phyloP scores from a whole-genome alignment of 1,140 invertebrate genomes.

The Teleogryllus occipitalis region DNA sequence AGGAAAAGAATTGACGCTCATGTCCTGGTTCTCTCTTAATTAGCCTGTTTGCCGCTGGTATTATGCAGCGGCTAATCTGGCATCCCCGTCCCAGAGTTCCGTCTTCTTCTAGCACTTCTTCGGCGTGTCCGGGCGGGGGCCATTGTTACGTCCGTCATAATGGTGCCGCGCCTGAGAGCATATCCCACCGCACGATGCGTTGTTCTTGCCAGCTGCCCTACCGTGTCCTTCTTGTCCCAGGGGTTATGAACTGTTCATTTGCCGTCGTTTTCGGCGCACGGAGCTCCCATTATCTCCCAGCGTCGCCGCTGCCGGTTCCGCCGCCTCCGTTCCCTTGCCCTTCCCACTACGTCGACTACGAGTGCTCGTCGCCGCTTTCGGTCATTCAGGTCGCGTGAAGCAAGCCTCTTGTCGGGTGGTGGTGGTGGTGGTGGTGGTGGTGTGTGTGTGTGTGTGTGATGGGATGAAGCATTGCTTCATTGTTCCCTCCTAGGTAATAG shows the following conservation, averaged over 20 bases:
- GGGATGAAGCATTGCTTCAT: too few species aligned
- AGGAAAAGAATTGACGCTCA: too few species aligned
- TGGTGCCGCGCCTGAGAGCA: neutral
- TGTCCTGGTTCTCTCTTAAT: too few species aligned
- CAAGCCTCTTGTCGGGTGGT: neutral
- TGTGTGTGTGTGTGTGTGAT: too few species aligned
- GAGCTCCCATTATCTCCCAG: neutral
- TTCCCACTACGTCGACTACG: neutral
- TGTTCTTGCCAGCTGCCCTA: neutral
- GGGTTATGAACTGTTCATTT: neutral
- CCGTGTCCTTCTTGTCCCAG: neutral
- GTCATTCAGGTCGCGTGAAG: neutral
- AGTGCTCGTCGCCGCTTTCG: neutral
- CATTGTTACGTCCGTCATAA: neutral
- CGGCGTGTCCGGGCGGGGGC: neutral
- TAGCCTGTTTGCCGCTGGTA: too few species aligned
- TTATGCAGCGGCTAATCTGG: too few species aligned
- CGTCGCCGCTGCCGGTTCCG: neutral
- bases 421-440: too few species aligned
- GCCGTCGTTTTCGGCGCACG: neutral
- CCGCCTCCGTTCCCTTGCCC: neutral
- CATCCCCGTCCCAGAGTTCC: neutral
- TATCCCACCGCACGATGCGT: neutral
- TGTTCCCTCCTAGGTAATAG: too few species aligned
- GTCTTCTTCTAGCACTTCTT: neutral